A percentile compares a stretch with the other conserved stretches of the same genome.
Conservation (phyloP, 1,140 invertebrate species). For the Panulirus ornatus region DNA sequence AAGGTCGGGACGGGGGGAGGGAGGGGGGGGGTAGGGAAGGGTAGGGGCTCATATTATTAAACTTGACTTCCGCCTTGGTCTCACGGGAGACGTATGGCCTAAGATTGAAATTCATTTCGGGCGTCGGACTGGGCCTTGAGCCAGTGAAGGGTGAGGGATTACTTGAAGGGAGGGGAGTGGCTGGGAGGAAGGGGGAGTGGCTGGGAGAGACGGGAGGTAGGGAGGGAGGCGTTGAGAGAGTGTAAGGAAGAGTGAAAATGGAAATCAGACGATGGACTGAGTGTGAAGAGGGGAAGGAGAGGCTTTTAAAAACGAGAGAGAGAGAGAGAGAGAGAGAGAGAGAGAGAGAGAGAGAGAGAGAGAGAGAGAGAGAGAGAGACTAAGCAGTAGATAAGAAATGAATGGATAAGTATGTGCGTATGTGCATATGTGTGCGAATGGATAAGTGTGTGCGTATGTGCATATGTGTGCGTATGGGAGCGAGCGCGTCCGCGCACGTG, state of each 20-base stretch:
- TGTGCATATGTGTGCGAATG: not conserved
- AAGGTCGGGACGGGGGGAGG: not conserved
- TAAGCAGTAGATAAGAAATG: not conserved
- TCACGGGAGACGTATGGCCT: slow-evolving; percentile 15
- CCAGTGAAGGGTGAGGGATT: not conserved
- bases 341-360: not conserved
- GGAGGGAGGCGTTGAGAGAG: not conserved
- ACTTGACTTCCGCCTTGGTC: not conserved
- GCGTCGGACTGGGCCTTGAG: not conserved
- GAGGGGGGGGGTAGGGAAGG: not conserved
- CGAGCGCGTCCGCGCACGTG: not conserved
- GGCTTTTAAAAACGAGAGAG: not conserved
- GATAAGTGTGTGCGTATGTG: not conserved
- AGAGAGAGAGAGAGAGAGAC: not conserved
- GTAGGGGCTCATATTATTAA: slow-evolving; percentile 14
- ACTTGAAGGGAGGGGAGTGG: not conserved
- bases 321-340: not conserved
- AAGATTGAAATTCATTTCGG: slow-evolving; percentile 48
- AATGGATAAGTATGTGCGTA: too few relatives aligned
- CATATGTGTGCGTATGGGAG: not conserved
- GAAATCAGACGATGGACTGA: not conserved
- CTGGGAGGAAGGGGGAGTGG: not conserved
- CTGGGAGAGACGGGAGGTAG: not conserved
- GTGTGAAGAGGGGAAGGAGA: not conserved
- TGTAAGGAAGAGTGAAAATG: not conserved